Base-by-base conservation (phyloP, 1,140 invertebrate genomes). In the Epicauta chinensis region DNA sequence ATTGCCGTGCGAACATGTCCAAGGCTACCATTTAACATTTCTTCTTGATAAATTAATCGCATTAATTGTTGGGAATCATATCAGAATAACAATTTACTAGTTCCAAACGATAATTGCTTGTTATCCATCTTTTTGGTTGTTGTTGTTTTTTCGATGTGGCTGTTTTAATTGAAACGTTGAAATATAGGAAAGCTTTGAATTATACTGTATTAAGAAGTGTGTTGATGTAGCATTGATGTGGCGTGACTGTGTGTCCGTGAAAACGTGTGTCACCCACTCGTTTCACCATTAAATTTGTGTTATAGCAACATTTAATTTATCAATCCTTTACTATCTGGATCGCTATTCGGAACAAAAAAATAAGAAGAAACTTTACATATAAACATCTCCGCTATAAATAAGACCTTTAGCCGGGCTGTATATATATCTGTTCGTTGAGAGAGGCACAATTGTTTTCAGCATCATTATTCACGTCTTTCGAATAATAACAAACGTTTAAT, bases 281-380 rank as follows among this genome's bases (percentile, higher is more conserved):
- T 17, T 23, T 23, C 35, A 44, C 44, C 55, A 57, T 57, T 57
- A 57, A 57, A 57, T 57, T 57, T 57, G 55, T 57, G 55, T 57
- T 53, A 57, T 53, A 50, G 50, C 55, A 53, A 40, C 51, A 45
- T 53, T 57, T 53, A 57, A 57, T 57, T 57, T 57, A 57, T 57
- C 55, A 57, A 57, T 57, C 55, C 51, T 16, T 34, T 43, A 37
- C 46, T 57, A 57, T 57, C 55, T 57, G 51, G 55, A 57, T 57
- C 55, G 55, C 36, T 23, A 36, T 43, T 41, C 39, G 40, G 4
- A 23, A n/a, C n/a, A n/a, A n/a, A n/a, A n/a, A n/a, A n/a, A n/a
- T n/a, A n/a, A n/a, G 4, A 23, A 43, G 15, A 35, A 49, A 52
- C 29, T 50, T 44, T 13, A 38, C 54, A 36, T 23, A 23, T 23